These are phyloP conservation scores for Protonemura montana DNA, from an alignment of 2,888 invertebrate genomes.

Conservation along the genomic window DNA sequence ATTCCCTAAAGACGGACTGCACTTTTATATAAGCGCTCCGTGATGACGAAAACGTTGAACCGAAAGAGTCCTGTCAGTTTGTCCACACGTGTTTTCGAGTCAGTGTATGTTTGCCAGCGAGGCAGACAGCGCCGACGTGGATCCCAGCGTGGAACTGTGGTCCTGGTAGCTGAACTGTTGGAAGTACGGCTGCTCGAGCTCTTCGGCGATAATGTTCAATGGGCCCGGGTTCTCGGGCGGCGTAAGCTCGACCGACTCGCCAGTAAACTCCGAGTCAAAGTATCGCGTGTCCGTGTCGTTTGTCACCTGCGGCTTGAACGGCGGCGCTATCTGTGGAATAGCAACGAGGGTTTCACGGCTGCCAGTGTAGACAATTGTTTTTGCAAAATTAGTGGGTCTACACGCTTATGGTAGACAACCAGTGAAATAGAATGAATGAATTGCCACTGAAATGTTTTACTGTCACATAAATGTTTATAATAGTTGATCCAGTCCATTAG, in stretches of 20 bases:
- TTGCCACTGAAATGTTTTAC: too few species aligned
- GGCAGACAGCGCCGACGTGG: conserved; percentile 66
- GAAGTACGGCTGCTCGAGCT: conserved; percentile 68
- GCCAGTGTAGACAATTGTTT: too few species aligned
- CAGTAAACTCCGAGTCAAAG: conserved; percentile 98
- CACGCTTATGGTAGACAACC: too few species aligned
- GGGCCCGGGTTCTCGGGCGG: conserved; percentile 80
- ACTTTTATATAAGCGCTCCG: too few species aligned
- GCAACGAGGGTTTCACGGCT: neutral
- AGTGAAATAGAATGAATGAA: too few species aligned
- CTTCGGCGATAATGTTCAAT: conserved; percentile 70
- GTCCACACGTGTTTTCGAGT: neutral
- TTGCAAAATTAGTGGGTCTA: too few species aligned
- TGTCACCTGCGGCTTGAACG: conserved; percentile 91
- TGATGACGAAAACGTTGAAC: too few species aligned
- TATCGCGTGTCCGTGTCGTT: conserved; percentile 97
- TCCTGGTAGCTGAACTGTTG: conserved; percentile 86
- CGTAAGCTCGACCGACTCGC: conserved; percentile 94
- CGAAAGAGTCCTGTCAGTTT: too few species aligned
- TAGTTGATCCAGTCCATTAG: too few species aligned
- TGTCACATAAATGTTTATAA: too few species aligned
- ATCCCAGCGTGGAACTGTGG: conserved; percentile 70
- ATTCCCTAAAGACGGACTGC: too few species aligned
- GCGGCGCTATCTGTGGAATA: conserved; percentile 79
- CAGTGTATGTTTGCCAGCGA: conserved; percentile 42